Evolutionary conservation across 1,140 invertebrate genomes (phyloP), one percentile per base, ranked within the genome.

Genomic region (Drosophila elegans): DNA sequence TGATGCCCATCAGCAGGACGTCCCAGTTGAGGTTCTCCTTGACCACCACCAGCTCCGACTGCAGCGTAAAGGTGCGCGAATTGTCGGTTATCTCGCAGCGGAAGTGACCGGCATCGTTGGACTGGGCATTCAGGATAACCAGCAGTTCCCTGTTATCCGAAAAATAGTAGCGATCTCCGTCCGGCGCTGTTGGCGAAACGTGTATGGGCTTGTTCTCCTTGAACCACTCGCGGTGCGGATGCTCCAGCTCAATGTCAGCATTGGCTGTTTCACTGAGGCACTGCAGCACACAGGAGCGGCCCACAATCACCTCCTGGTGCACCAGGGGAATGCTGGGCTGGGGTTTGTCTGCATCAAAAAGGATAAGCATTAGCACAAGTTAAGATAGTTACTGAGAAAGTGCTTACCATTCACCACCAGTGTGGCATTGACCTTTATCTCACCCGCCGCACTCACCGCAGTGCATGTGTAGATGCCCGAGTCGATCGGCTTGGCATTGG

Each of bases 401-500:
- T 41, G 91, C 93, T 92, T 92, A 96, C 96, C 96, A 75, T 96
- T 94, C 34, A 99, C 97, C 71, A 95, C 96, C 2, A 99, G 93
- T n/a, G 96, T 96, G 0, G 97, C 97, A 94, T 98, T 98, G 2
- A 97, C 95, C 53, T 96, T 95, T 21, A 97, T 96, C 45, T 95
- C 94, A 1, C 98, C 98, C 13, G 97, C 98, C 13, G 95, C 93
- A 93, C 99, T 99, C 78, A 96, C 95, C 0, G 98, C 98, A 5
- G 96, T 98, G 93, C 98, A 99, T 34, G 96, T 98, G 90, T 99
- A 99, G 3, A 97, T 93, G 2, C 98, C 98, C 84, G 96, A 96
- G 92, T 99, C 98, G 39, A 94, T 94, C 0, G 95, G 94, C 93
- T 97, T 97, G 6, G 97, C 96, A 93, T 98, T 96, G 7, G 97